These are phyloP conservation scores for Epizoanthus scotinus DNA, from an alignment of 92 coral and sea anemone species.

Conservation along the genomic window DNA sequence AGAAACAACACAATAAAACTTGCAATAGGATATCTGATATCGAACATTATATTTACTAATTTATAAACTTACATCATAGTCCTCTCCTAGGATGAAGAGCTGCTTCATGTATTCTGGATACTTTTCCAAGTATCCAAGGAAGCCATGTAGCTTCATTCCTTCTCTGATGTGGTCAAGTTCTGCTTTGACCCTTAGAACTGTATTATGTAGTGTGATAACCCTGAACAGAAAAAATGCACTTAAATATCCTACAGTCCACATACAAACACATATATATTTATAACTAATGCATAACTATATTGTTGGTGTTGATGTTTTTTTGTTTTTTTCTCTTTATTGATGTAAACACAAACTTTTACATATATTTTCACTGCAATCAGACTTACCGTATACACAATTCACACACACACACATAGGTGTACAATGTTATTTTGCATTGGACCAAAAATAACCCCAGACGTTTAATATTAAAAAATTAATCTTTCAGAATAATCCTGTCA, in stretches of 20 bases:
- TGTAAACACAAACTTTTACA: too few relatives aligned
- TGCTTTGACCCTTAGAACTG: slow-evolving; percentile 40
- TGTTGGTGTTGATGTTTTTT: too few relatives aligned
- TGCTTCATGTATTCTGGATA: slow-evolving; percentile 30
- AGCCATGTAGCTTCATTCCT: slow-evolving; percentile 47
- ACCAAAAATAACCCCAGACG: not conserved
- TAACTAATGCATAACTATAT: not conserved
- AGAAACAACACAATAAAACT: too few relatives aligned
- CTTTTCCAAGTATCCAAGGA: slow-evolving; percentile 38
- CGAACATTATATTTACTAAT: not conserved
- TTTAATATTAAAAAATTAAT: too few relatives aligned
- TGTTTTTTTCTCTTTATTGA: too few relatives aligned
- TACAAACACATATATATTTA: too few relatives aligned
- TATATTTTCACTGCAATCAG: too few relatives aligned
- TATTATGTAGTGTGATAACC: slow-evolving; percentile 50
- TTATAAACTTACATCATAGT: slow-evolving; percentile 36
- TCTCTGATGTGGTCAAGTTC: slow-evolving; percentile 50
- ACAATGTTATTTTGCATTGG: not conserved
- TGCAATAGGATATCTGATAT: too few relatives aligned
- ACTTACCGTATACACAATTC: too few relatives aligned
- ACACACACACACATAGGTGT: too few relatives aligned
- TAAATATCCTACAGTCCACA: not conserved
- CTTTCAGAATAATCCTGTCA: too few relatives aligned
- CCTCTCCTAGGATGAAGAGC: slow-evolving; percentile 50
- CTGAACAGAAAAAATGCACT: slow-evolving; percentile 25